phyloP scores from a whole-genome alignment of 35 echinoderm and acorn worm species.

The Holothuria glaberrima region DNA sequence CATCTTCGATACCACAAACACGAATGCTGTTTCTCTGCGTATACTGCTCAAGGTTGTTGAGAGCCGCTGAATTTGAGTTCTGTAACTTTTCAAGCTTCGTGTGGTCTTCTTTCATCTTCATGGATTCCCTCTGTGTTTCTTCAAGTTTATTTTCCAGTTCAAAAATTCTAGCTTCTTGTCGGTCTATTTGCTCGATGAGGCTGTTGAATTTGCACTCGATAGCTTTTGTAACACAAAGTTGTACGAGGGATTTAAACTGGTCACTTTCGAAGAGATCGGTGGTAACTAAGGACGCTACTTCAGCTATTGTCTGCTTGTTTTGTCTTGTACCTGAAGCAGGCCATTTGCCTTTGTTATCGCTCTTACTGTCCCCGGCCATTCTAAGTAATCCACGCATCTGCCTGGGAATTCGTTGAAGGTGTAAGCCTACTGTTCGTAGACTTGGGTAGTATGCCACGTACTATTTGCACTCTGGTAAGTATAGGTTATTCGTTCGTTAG shows the following conservation, averaged over 20 bases:
- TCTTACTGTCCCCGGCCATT: neutral
- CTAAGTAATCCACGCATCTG: too few species aligned
- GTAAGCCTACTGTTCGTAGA: neutral
- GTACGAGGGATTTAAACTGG: conserved; percentile 7
- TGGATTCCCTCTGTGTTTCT: neutral
- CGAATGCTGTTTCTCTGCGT: neutral
- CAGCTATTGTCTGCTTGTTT: conserved; percentile 16
- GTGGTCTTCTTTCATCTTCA: neutral
- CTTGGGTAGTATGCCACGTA: neutral
- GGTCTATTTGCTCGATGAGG: neutral
- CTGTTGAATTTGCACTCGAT: neutral
- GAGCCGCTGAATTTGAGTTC: neutral
- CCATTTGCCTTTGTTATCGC: conserved; percentile 1
- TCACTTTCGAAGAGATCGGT: conserved; percentile 14
- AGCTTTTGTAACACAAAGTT: neutral
- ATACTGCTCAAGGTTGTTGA: neutral
- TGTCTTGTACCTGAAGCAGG: neutral
- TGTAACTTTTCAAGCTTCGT: neutral
- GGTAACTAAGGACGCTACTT: conserved; percentile 6
- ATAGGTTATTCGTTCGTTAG: neutral
- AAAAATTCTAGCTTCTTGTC: conserved; percentile 1
- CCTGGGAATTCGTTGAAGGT: too few species aligned
- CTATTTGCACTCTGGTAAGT: neutral
- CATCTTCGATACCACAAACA: neutral
- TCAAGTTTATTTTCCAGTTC: conserved; percentile 4